A percentile compares a stretch with the other conserved stretches of the same genome.
Conservation (phyloP, 2,113 vertebrate genomes). For the Notothenia coriiceps region DNA sequence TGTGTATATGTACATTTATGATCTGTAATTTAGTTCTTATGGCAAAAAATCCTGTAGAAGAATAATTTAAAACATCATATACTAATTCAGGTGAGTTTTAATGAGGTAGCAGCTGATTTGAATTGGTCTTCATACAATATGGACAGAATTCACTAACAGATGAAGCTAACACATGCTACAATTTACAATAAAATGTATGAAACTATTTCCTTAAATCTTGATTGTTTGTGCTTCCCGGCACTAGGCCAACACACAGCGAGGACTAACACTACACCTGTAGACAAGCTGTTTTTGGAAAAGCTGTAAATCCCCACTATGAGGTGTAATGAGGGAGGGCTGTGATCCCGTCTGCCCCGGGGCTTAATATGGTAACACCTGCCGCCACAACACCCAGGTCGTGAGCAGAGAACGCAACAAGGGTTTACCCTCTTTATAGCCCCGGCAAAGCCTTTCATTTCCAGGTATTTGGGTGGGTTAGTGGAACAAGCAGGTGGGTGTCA, state of each 20-base stretch:
- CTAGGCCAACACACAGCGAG: background rate
- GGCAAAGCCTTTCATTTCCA: slow-evolving; percentile 76
- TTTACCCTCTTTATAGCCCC: slow-evolving; percentile 78
- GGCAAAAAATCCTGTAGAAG: background rate
- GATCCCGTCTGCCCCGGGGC: slow-evolving; percentile 47
- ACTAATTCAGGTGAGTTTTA: background rate
- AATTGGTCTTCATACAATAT: background rate
- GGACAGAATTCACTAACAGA: background rate
- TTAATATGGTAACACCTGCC: slow-evolving; percentile 66
- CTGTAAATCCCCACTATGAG: slow-evolving; percentile 52
- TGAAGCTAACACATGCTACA: background rate
- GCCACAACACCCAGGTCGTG: slow-evolving; percentile 28
- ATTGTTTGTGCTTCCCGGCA: slow-evolving; percentile 4
- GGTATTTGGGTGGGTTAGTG: slow-evolving; percentile 78
- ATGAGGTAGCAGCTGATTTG: background rate
- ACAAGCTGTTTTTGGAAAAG: slow-evolving; percentile 38
- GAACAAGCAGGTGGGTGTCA: slow-evolving; percentile 71
- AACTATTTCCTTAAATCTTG: background rate
- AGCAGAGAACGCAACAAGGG: slow-evolving; percentile 54
- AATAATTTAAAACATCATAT: background rate
- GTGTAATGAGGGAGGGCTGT: slow-evolving; percentile 51
- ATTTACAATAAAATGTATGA: background rate
- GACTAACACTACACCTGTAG: slow-evolving; percentile 3
- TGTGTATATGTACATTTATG: background rate
- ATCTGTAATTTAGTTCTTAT: background rate